Percentiles rank a stretch among this genome's conserved stretches.
Evolutionary conservation across 2,797 vertebrate species (phyloP).

Genomic region (Mallotus villosus): DNA sequence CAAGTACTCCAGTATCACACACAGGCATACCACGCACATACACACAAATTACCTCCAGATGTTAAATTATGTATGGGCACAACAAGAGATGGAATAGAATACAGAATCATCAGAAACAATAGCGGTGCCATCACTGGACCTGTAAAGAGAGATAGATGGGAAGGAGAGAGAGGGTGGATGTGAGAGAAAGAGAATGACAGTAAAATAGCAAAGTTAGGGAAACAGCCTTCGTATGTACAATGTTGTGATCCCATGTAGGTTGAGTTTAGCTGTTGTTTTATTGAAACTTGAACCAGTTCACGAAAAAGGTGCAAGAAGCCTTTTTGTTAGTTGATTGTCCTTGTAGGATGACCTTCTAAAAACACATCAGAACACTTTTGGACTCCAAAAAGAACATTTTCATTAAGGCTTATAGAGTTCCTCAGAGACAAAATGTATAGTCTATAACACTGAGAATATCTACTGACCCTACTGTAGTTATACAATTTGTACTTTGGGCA

Average conservation of each 20-base stretch:
- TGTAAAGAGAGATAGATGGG: constrained; percentile 57
- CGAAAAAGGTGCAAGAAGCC: too few species aligned
- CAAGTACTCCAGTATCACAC: constrained; percentile 41
- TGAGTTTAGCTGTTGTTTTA: too few species aligned
- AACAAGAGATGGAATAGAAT: constrained; percentile 71
- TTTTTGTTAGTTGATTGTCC: too few species aligned
- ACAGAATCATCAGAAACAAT: constrained; percentile 69
- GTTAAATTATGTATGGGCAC: constrained; percentile 80
- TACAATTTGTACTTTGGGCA: too few species aligned
- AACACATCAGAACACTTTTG: too few species aligned
- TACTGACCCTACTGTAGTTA: too few species aligned
- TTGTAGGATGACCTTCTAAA: too few species aligned
- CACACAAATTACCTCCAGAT: constrained; percentile 72
- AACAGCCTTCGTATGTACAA: constrained; percentile 1
- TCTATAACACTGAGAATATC: too few species aligned
- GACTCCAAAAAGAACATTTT: too few species aligned
- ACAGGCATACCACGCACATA: constrained; percentile 16
- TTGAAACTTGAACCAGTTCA: too few species aligned
- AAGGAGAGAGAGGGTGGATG: constrained; percentile 11
- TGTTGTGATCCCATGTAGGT: not conserved
- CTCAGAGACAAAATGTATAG: too few species aligned
- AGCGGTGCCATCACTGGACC: constrained; percentile 74
- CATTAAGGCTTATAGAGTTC: too few species aligned
- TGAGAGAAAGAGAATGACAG: constrained; percentile 2
- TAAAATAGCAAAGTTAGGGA: constrained; percentile 1